Evolutionary conservation across 2,888 invertebrate species (phyloP).

Genomic region (Andricus curvator): DNA sequence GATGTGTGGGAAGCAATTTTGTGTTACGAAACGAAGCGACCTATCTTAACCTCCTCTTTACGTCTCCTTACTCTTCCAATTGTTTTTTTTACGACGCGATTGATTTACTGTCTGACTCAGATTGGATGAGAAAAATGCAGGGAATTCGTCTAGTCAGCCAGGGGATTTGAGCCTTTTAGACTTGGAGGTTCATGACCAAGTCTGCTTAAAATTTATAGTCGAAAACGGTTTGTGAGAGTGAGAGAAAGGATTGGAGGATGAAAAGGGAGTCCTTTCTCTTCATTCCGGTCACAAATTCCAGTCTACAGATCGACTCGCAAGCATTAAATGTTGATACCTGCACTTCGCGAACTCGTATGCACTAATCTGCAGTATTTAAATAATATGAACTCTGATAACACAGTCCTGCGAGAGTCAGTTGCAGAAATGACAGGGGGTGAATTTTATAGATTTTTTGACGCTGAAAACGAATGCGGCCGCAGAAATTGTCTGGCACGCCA

Average conservation of each 20-base stretch:
- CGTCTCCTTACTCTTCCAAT: not conserved
- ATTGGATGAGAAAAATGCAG: not conserved
- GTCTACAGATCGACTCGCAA: not conserved
- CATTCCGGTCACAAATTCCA: not conserved
- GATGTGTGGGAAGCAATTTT: not conserved
- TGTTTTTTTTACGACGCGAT: not conserved
- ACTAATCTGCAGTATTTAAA: no score
- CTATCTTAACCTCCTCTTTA: not conserved
- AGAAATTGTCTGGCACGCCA: no score
- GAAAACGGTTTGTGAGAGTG: not conserved
- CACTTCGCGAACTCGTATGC: no score
- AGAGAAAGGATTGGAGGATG: not conserved
- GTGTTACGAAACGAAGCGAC: not conserved
- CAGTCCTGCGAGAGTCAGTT: no score
- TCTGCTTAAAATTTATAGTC: not conserved
- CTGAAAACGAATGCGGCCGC: no score
- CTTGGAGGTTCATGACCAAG: not conserved
- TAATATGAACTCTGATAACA: no score
- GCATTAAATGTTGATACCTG: no score
- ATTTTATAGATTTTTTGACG: no score
- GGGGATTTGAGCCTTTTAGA: not conserved
- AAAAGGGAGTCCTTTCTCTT: no score
- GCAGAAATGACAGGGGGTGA: no score
- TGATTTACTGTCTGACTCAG: not conserved
- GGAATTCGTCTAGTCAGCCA: conserved; percentile 1